Conservation (phyloP, 2,797 vertebrate species). For the Zalophus californianus region DNA sequence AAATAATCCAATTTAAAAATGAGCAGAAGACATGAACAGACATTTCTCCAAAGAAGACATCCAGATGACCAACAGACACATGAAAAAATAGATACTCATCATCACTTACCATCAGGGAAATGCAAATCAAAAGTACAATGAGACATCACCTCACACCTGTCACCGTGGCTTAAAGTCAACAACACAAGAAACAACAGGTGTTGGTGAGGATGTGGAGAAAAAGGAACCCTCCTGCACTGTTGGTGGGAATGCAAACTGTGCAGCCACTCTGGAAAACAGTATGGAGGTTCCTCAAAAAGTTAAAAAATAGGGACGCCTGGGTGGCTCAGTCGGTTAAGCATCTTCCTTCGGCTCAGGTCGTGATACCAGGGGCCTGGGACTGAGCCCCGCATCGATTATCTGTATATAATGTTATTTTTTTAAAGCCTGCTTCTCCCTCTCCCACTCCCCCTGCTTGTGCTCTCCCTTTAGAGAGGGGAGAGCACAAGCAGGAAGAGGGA, state of each 20-base stretch:
- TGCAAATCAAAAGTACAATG: neutral
- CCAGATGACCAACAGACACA: neutral
- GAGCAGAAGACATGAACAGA: neutral
- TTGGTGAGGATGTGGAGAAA: neutral
- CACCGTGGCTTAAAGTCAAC: neutral
- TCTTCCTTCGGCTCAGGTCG: too few species aligned
- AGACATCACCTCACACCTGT: neutral
- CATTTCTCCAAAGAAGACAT: neutral
- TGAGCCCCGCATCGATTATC: too few species aligned
- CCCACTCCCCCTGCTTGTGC: too few species aligned
- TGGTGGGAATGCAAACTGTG: neutral
- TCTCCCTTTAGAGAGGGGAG: too few species aligned
- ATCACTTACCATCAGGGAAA: neutral
- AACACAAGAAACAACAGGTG: neutral
- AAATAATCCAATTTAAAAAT: neutral
- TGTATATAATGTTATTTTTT: too few species aligned
- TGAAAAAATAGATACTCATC: neutral
- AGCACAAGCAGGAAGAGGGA: too few species aligned
- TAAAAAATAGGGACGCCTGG: neutral
- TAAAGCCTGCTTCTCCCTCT: too few species aligned
- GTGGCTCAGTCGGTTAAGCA: too few species aligned
- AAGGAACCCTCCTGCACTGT: neutral
- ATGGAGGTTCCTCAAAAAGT: neutral
- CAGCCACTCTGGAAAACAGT: neutral
- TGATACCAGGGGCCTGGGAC: too few species aligned